phyloP scores from a whole-genome alignment of 2,888 invertebrate species.

The Ernsta delagoae region DNA sequence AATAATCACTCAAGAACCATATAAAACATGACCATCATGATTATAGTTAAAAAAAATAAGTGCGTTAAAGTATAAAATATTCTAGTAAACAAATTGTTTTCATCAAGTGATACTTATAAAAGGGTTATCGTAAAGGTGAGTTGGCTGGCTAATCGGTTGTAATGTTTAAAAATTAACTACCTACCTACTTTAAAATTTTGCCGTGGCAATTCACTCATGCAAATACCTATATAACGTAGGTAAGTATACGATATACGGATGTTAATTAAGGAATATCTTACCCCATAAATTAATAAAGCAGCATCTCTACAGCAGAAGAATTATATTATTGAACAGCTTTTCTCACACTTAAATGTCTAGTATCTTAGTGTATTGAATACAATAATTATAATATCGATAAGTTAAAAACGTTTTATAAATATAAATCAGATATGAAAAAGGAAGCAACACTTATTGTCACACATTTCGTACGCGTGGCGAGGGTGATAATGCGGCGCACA shows the following conservation, averaged over 20 bases:
- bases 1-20: no score
- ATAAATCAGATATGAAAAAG: slow-evolving; percentile 72
- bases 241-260: no score
- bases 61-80: no score
- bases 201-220: neutral
- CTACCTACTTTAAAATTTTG: neutral
- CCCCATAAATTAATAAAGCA: slow-evolving; percentile 27
- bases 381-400: neutral
- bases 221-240: neutral
- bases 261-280: slow-evolving; percentile 14
- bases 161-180: neutral
- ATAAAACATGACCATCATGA: no score
- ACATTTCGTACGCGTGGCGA: slow-evolving; percentile 75
- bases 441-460: slow-evolving; percentile 85
- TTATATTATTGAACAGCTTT: slow-evolving; percentile 4
- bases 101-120: neutral
- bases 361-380: slow-evolving; percentile 6
- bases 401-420: slow-evolving; percentile 39
- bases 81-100: no score
- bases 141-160: neutral
- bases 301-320: slow-evolving; percentile 23
- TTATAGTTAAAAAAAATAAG: no score
- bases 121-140: neutral
- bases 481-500: slow-evolving; percentile 58
- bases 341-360: slow-evolving; percentile 19